Evolutionary conservation across 2,113 vertebrate species (phyloP).

Genomic region (Hemiprocne comata): DNA sequence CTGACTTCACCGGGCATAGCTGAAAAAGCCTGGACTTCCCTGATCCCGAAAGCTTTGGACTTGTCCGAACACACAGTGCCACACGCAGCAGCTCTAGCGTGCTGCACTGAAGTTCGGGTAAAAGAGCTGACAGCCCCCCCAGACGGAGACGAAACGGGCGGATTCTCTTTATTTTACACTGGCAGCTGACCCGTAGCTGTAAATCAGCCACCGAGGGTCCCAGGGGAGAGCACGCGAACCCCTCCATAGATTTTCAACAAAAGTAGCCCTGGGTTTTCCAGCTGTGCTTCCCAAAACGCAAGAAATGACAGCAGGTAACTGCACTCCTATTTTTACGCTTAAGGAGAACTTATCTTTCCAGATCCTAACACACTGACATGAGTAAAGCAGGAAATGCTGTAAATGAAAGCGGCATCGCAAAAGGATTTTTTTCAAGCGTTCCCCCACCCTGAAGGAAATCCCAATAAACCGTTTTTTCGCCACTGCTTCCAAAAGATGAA

Average conservation of each 20-base stretch:
- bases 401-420: background rate
- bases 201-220: background rate
- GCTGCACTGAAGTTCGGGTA: background rate
- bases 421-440: background rate
- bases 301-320: background rate
- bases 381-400: background rate
- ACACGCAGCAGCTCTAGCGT: background rate
- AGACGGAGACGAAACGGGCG: background rate
- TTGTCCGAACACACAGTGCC: background rate
- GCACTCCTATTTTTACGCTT: background rate
- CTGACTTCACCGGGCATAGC: background rate
- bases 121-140: background rate
- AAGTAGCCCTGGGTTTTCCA: conserved; percentile 4
- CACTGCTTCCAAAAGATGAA: background rate
- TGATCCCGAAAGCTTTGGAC: background rate
- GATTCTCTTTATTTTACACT: background rate
- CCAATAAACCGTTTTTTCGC: background rate
- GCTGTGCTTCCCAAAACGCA: background rate
- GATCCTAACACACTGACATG: background rate
- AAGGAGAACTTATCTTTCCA: conserved; percentile 9
- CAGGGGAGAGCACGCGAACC: background rate
- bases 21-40: background rate
- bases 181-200: background rate
- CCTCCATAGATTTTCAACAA: background rate
- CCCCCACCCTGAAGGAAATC: background rate